These are phyloP conservation scores for Hypercompe scribonia DNA, from an alignment of 2,888 invertebrate species.

Conservation along the genomic window DNA sequence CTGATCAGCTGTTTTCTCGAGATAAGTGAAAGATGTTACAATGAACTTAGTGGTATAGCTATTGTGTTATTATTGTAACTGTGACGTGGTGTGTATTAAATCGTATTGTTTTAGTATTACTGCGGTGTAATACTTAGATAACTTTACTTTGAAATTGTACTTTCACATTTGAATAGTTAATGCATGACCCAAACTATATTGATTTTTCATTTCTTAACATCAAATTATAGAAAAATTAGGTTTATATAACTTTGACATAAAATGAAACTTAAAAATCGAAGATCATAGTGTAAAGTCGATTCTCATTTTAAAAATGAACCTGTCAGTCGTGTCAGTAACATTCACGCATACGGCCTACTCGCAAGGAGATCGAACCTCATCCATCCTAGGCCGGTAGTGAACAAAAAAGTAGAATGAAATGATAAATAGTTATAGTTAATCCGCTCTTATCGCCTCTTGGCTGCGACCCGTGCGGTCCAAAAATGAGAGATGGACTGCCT, in stretches of 20 bases:
- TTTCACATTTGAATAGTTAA: slow-evolving; percentile 31
- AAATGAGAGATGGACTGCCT: slow-evolving; percentile 83
- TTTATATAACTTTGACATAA: not conserved
- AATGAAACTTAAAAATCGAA: slow-evolving; percentile 27
- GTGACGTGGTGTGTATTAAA: slow-evolving; percentile 67
- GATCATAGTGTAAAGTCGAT: not conserved
- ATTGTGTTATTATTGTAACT: slow-evolving; percentile 58
- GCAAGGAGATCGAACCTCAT: slow-evolving; percentile 68
- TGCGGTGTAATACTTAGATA: slow-evolving; percentile 48
- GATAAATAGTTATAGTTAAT: slow-evolving; percentile 85
- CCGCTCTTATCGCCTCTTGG: slow-evolving; percentile 79
- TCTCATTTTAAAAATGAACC: slow-evolving; percentile 40
- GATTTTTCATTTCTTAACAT: not conserved
- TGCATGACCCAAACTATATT: not conserved
- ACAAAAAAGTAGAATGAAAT: slow-evolving; percentile 79
- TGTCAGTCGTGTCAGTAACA: slow-evolving; percentile 59
- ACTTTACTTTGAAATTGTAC: slow-evolving; percentile 57
- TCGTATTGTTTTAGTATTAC: slow-evolving; percentile 67
- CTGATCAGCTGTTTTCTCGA: slow-evolving; percentile 81
- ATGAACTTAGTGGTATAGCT: slow-evolving; percentile 70
- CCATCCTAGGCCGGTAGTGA: slow-evolving; percentile 77
- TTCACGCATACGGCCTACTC: slow-evolving; percentile 49
- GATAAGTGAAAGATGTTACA: slow-evolving; percentile 76
- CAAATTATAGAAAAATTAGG: not conserved
- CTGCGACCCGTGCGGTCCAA: slow-evolving; percentile 83